A percentile compares a stretch with the other conserved stretches of the same genome.
These are phyloP conservation scores for Coracias cyanogaster DNA, from an alignment of 2,797 vertebrate species.

Conservation along the genomic window DNA sequence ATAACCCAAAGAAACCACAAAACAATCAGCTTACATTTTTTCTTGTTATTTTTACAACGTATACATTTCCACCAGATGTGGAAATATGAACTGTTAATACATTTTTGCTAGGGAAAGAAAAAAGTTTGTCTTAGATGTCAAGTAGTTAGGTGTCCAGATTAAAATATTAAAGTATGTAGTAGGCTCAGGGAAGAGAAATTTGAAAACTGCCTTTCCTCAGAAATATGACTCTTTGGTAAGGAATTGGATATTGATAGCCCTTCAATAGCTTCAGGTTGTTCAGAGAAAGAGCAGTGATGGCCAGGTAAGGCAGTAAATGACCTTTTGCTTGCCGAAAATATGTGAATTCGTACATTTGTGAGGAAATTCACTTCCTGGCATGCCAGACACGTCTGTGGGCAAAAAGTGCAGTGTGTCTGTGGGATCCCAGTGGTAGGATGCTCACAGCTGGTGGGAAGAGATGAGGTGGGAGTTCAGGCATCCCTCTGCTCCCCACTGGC, in stretches of 20 bases:
- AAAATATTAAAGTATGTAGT: background rate
- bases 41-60: background rate
- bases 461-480: fast-evolving
- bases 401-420: fast-evolving
- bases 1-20: background rate
- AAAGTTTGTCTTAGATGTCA: background rate
- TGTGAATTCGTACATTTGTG: background rate
- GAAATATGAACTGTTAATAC: background rate
- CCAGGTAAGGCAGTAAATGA: background rate
- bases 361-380: background rate
- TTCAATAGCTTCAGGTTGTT: background rate
- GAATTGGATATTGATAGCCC: background rate
- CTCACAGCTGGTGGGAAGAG: background rate
- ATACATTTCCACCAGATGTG: background rate
- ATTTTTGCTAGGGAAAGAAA: background rate
- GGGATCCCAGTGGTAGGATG: fast-evolving
- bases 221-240: background rate
- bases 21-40: background rate
- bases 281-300: background rate
- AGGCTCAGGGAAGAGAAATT: background rate
- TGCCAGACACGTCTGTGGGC: background rate
- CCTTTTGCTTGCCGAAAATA: background rate
- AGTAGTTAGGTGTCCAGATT: background rate
- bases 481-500: background rate
- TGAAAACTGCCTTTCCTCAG: background rate